Conservation (phyloP, 2,113 vertebrate species). For the Microcebus ravelobensis region DNA sequence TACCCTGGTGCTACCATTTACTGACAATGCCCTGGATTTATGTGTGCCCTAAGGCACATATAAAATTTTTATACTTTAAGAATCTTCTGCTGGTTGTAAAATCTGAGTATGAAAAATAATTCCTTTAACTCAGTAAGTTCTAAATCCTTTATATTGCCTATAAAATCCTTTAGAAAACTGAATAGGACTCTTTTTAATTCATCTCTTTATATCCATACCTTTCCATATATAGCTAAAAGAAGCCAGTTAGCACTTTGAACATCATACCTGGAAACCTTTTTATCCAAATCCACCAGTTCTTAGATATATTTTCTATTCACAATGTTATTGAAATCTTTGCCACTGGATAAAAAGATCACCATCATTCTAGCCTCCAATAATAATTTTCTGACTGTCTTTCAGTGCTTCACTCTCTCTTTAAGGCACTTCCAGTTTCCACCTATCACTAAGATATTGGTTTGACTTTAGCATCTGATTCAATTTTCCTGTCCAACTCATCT, state of each 20-base stretch:
- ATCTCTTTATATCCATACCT: not conserved
- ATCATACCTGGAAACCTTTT: not conserved
- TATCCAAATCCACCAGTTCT: not conserved
- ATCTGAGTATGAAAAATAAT: not conserved
- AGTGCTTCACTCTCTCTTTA: not conserved
- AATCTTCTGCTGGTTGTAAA: not conserved
- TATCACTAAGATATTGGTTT: not conserved
- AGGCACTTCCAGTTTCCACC: not conserved
- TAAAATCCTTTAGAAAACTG: not conserved
- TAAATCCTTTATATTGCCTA: not conserved
- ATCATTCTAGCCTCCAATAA: not conserved
- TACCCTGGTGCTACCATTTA: not conserved
- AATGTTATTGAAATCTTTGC: not conserved
- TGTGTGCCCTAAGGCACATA: not conserved
- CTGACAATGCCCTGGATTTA: not conserved
- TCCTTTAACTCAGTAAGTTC: not conserved
- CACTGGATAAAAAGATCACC: not conserved
- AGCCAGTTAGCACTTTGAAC: not conserved
- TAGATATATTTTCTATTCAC: not conserved
- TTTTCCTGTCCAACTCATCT: not conserved
- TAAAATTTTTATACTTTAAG: not conserved
- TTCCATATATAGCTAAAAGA: not conserved
- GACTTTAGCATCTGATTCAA: not conserved
- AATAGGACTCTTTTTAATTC: not conserved
- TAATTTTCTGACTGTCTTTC: not conserved